Evolutionary conservation across 2,888 invertebrate genomes (phyloP).

Genomic region (Dichetophora obliterata): DNA sequence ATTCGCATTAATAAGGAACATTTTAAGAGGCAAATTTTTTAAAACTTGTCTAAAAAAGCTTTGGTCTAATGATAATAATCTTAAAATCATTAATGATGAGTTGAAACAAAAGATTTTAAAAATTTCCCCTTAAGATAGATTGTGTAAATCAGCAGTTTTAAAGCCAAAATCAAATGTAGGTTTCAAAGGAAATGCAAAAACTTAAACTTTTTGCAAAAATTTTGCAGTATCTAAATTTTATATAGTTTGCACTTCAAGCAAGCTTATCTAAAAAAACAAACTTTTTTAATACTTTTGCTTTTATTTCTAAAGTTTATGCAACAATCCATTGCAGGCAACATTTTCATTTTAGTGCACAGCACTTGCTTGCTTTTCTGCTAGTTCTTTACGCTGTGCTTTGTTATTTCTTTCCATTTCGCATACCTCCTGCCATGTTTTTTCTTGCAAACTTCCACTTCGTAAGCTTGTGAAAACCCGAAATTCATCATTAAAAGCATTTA

Average conservation of each 20-base stretch:
- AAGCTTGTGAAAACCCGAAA: constrained; percentile 33
- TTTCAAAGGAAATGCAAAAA: no score
- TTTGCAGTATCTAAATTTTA: background rate
- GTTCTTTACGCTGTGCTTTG: background rate
- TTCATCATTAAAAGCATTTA: constrained; percentile 57
- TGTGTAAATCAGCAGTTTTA: background rate
- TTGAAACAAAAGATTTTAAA: background rate
- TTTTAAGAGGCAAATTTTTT: background rate
- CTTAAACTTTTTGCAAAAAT: no score
- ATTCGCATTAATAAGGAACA: no score
- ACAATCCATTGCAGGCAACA: constrained; percentile 14
- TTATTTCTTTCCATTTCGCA: background rate
- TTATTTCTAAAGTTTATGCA: background rate
- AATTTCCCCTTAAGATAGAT: background rate
- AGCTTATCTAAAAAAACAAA: background rate
- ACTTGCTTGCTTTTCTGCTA: background rate
- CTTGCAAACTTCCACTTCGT: constrained; percentile 4
- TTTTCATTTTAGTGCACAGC: constrained; percentile 6
- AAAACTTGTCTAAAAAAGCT: background rate
- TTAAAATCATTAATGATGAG: background rate
- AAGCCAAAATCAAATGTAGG: no score
- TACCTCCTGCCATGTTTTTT: background rate
- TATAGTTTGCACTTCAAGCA: background rate
- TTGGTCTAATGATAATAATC: no score
- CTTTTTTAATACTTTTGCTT: background rate